A percentile compares a stretch with the other conserved stretches of the same genome.
Conservation (phyloP, 2,113 vertebrate genomes). For the Hucho hucho region DNA sequence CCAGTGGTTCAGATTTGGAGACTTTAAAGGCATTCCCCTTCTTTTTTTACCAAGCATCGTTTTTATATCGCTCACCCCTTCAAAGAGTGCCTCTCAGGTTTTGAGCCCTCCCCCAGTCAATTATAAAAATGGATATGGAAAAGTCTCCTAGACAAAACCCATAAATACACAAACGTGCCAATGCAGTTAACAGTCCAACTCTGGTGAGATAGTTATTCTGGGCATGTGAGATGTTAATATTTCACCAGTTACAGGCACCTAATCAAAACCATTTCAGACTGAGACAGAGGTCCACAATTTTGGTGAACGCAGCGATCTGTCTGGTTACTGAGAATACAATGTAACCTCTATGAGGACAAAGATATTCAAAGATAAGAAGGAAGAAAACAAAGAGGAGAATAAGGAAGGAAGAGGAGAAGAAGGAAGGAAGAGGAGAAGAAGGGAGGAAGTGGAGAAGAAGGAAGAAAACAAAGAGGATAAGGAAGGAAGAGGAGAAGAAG, state of each 20-base stretch:
- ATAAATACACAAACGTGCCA: slow-evolving; percentile 16
- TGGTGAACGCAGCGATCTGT: too few species aligned
- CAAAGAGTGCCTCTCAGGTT: slow-evolving; percentile 40
- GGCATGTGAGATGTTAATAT: slow-evolving; percentile 20
- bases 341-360: neutral
- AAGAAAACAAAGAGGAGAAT: neutral
- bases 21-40: slow-evolving; percentile 59
- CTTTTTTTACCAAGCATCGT: slow-evolving; percentile 44
- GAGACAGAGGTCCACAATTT: too few species aligned
- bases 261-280: too few species aligned
- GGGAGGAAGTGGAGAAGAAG: too few species aligned
- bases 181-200: slow-evolving; percentile 16
- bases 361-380: neutral
- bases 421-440: too few species aligned
- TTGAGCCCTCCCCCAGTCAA: slow-evolving; percentile 43
- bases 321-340: neutral
- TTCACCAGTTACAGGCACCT: slow-evolving; percentile 15
- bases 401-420: too few species aligned
- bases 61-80: slow-evolving; percentile 52
- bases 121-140: slow-evolving; percentile 51
- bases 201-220: slow-evolving; percentile 15
- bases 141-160: slow-evolving; percentile 26
- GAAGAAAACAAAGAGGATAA: too few species aligned
- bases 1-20: slow-evolving; percentile 52
- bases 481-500: too few species aligned